Conservation (phyloP, 1,140 invertebrate species). For the Drosophila melanica region DNA sequence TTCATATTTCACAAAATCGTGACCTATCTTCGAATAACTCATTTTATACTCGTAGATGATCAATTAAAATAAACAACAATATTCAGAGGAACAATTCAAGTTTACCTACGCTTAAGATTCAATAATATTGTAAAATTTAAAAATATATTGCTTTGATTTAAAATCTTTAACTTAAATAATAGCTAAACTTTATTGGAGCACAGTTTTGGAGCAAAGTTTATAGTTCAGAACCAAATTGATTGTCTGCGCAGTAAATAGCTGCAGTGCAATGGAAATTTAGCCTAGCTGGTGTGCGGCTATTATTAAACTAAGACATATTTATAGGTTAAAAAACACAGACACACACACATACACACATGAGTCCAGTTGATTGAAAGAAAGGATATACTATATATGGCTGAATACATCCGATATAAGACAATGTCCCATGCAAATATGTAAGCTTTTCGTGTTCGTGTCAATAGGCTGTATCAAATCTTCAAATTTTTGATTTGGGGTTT, state of each 20-base stretch:
- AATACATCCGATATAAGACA: neutral
- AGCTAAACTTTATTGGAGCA: neutral
- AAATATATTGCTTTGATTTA: neutral
- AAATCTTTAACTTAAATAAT: neutral
- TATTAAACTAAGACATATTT: neutral
- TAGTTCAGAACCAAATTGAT: conserved; percentile 42
- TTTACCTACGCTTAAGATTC: neutral
- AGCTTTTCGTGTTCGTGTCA: conserved; percentile 12
- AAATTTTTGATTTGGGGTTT: neutral
- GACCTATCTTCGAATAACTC: neutral
- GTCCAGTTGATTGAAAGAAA: neutral
- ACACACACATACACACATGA: neutral
- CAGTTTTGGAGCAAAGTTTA: conserved; percentile 2
- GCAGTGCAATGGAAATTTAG: conserved; percentile 21
- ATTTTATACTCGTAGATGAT: neutral
- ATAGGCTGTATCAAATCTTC: neutral
- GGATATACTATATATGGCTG: neutral
- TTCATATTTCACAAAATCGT: neutral
- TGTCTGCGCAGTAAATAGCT: conserved; percentile 34
- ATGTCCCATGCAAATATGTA: conserved; percentile 44
- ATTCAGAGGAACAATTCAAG: neutral
- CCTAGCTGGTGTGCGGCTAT: neutral
- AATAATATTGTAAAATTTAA: neutral
- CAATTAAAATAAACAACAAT: neutral
- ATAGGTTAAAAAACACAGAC: conserved; percentile 3